Base-by-base conservation (phyloP, 2,113 vertebrate genomes). In the Amazona guildingii region DNA sequence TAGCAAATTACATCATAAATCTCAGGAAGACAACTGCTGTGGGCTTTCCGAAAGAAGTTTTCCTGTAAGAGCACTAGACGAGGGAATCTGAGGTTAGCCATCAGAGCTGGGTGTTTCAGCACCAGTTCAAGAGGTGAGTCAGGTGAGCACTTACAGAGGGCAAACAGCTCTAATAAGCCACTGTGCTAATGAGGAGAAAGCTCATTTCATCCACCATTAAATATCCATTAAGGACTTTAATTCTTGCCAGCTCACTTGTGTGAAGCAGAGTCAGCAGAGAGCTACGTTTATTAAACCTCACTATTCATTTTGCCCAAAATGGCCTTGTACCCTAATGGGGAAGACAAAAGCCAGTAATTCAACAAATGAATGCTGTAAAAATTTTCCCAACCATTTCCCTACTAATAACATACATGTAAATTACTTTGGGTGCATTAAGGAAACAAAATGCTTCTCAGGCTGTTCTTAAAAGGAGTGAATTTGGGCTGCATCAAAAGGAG, bases 201-300 rank as follows among this genome's bases (percentile, higher is more conserved):
- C 44, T 87, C 63, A 77, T 94, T 95, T 95, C 78, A 93, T 59
- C 82, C 78, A 33, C 70, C 85, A 94, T 94, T 96, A 93, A 95
- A 91, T 93, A 74, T 10, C 90, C 59, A 91, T 90, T 94, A 95
- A 93, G 44, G 54, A 59, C 49, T 83, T 91, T 49, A 66, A 82
- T 91, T 95, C 75, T 70, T 83, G 59, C 59, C 44, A 76, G 48
- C 77, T 78, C 2, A 0, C 43, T 76, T 77, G 67, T 2, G 2
- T 51, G 52, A 83, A 93, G 44, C 3, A 6, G 74, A 79, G 70
- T 61, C 91, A 92, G 27, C 1, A 3, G 82, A 82, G 62, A 83
- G 37, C 7, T 85, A 9, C 49, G 29, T 80, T 93, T 85, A 59
- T 94, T 90, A 79, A 89, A 72, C 29, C 55, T 61, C 28, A 7